A percentile compares a stretch with the other conserved stretches of the same genome.
phyloP scores from a whole-genome alignment of 2,888 invertebrate species.

The Brachyptera risi region DNA sequence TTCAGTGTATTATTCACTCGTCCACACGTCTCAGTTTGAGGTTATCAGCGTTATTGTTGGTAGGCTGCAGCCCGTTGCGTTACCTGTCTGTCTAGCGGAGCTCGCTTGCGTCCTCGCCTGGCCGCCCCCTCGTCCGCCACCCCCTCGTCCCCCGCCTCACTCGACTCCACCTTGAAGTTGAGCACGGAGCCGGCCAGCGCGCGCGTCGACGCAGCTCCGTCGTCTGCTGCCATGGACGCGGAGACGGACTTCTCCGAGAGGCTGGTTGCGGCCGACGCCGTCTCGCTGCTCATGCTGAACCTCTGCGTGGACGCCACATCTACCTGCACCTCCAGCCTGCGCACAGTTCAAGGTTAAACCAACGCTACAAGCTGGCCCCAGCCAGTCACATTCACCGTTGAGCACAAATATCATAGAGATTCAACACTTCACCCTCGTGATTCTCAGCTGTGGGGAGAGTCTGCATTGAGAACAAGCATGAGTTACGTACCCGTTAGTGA shows the following conservation, averaged over 20 bases:
- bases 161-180: conserved; percentile 55
- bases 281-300: conserved; percentile 63
- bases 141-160: conserved; percentile 37
- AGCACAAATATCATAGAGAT: no score
- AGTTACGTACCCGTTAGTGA: no score
- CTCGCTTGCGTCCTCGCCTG: conserved; percentile 41
- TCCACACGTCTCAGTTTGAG: no score
- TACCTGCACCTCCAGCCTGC: conserved; percentile 70
- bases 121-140: conserved; percentile 44
- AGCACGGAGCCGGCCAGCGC: conserved; percentile 74
- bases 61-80: no score
- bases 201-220: conserved; percentile 65
- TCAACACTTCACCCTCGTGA: no score
- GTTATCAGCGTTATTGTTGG: no score
- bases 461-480: no score
- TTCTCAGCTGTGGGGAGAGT: no score
- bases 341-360: not conserved
- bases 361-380: not conserved
- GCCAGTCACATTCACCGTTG: no score
- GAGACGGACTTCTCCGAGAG: conserved; percentile 64
- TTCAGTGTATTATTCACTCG: no score
- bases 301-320: conserved; percentile 62
- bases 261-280: conserved; percentile 59
- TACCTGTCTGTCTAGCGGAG: conserved; percentile 41
- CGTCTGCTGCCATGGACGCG: conserved; percentile 59